Percentiles rank a stretch among this genome's conserved stretches.
Conservation (phyloP, 2,888 invertebrate species). For the Rhaphigaster nebulosa region DNA sequence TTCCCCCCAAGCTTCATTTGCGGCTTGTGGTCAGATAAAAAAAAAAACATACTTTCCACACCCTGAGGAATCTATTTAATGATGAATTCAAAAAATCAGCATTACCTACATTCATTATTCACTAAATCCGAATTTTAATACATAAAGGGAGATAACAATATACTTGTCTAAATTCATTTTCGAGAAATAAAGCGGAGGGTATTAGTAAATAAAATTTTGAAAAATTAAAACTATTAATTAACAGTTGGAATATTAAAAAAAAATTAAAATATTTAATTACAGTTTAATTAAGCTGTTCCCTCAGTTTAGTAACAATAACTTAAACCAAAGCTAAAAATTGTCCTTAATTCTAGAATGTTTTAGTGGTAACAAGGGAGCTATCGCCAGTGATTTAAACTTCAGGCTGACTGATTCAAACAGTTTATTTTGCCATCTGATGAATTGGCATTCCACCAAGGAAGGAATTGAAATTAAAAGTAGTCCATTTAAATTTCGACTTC, state of each 20-base stretch:
- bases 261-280: not conserved
- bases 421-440: slow-evolving; percentile 37
- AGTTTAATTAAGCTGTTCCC: too few relatives aligned
- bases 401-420: not conserved
- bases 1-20: not conserved
- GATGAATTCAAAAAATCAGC: not conserved
- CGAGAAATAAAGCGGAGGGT: not conserved
- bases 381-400: not conserved
- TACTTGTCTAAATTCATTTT: not conserved
- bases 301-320: too few relatives aligned
- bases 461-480: slow-evolving; percentile 53
- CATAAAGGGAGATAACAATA: too few relatives aligned
- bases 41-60: not conserved
- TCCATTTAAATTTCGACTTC: slow-evolving; percentile 58
- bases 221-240: not conserved
- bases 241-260: not conserved
- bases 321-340: not conserved
- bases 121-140: too few relatives aligned
- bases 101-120: not conserved
- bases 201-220: not conserved
- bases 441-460: slow-evolving; percentile 36
- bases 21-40: not conserved
- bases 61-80: not conserved
- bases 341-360: not conserved
- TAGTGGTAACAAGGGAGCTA: not conserved